Percentiles rank a stretch among this genome's conserved stretches.
Evolutionary conservation across 1,140 invertebrate species (phyloP).

Genomic region (Caenorhabditis brenneri): DNA sequence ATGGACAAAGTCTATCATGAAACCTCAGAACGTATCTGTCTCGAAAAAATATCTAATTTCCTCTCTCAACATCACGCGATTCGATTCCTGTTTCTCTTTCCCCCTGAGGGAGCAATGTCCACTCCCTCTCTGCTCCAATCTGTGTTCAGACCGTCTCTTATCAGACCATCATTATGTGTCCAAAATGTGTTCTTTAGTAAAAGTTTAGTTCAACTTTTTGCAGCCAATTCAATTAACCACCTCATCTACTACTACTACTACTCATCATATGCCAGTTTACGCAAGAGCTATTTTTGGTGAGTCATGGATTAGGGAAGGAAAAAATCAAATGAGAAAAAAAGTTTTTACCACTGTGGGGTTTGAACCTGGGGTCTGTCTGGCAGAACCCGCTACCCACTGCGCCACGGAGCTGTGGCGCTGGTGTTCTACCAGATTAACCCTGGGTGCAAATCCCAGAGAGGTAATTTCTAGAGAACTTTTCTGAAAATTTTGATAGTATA

Average conservation of each 20-base stretch:
- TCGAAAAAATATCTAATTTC: background rate
- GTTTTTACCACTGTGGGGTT: too few relatives aligned
- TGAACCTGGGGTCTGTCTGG: too few relatives aligned
- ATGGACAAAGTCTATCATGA: background rate
- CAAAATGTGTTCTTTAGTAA: background rate
- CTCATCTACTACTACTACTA: background rate
- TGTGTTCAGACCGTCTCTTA: background rate
- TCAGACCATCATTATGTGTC: background rate
- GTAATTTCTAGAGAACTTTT: too few relatives aligned
- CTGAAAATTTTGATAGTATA: too few relatives aligned
- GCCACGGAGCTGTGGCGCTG: too few relatives aligned
- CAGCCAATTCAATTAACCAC: background rate
- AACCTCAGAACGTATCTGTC: background rate
- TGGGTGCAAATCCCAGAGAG: too few relatives aligned
- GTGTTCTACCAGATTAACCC: too few relatives aligned
- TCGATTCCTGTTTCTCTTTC: background rate
- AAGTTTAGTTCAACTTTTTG: too few relatives aligned
- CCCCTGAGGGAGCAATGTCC: constrained; percentile 36
- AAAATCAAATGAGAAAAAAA: too few relatives aligned
- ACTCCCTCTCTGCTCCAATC: background rate
- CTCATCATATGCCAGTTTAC: constrained; percentile 18
- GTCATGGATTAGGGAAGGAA: too few relatives aligned
- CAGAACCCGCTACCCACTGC: too few relatives aligned
- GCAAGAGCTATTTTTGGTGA: background rate
- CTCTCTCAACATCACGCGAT: background rate